Percentiles rank a stretch among this genome's conserved stretches.
phyloP scores from a whole-genome alignment of 2,113 vertebrate species.

The Hippocampus comes region DNA sequence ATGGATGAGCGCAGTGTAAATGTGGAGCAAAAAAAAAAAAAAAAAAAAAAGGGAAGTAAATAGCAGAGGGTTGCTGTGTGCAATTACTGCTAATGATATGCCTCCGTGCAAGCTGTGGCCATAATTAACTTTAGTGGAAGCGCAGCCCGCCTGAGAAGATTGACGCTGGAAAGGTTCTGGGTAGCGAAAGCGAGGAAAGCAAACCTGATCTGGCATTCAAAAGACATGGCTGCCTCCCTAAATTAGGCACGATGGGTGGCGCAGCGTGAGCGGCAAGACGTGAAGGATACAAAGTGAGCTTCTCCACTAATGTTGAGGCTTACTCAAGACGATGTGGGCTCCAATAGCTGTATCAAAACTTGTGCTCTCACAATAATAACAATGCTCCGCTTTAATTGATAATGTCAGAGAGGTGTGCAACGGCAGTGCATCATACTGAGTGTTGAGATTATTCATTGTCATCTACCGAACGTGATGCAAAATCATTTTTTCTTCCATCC shows the following conservation, averaged over 20 bases:
- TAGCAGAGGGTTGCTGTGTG: conserved; percentile 56
- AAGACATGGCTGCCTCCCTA: conserved; percentile 27
- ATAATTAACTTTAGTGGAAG: conserved; percentile 60
- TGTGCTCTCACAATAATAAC: no score
- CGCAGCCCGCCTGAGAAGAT: conserved; percentile 35
- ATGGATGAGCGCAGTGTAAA: conserved; percentile 49
- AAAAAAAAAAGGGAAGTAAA: conserved; percentile 32
- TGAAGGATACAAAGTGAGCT: not conserved
- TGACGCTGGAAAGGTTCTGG: conserved; percentile 26
- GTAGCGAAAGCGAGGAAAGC: conserved; percentile 35
- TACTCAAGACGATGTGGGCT: no score
- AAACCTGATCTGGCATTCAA: conserved; percentile 28
- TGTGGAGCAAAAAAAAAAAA: conserved; percentile 26
- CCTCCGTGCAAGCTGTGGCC: conserved; percentile 61
- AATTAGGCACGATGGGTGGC: conserved; percentile 49
- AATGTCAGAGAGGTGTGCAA: no score
- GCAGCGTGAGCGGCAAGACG: not conserved
- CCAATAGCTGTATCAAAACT: no score
- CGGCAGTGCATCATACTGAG: no score
- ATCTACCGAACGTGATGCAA: no score
- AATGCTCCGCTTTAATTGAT: no score
- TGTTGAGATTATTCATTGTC: no score
- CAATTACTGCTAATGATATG: conserved; percentile 67
- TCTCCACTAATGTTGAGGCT: no score
- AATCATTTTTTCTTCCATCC: no score